Evolutionary conservation across 2,888 invertebrate species (phyloP), one percentile per base, ranked within the genome.

Genomic region (Cactoblastis cactorum): DNA sequence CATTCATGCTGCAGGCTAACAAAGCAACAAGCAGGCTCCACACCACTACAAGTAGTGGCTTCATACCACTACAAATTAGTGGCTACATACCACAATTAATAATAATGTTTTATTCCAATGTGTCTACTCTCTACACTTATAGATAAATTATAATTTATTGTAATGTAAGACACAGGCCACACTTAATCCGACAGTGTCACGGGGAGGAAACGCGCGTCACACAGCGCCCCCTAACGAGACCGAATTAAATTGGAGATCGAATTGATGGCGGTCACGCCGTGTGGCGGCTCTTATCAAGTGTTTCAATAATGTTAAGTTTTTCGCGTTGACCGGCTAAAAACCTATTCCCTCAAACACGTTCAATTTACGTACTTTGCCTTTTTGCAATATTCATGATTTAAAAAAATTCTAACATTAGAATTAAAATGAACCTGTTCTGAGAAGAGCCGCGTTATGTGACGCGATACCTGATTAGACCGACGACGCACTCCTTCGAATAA

Each of bases 231-330:
- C 74, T 77, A 37, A 78, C 82, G 75, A 82, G 84, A 83, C 83
- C 70, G 80, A 82, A 82, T 86, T 83, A 84, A 83, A 85, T 79
- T 69, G 77, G n/a, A 75, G 76, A 78, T 79, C 77, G 77, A 73
- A 56, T 52, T 57, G 50, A 59, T 61, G 59, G 63, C 67, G 71
- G 69, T n/a, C n/a, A n/a, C n/a, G n/a, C n/a, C n/a, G n/a, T n/a
- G n/a, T n/a, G n/a, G n/a, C n/a, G n/a, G n/a, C n/a, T n/a, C n/a
- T n/a, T n/a, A n/a, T n/a, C n/a, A n/a, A n/a, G n/a, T n/a, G n/a
- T n/a, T n/a, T n/a, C n/a, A n/a, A n/a, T n/a, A n/a, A n/a, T n/a
- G n/a, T n/a, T n/a, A n/a, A n/a, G n/a, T n/a, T n/a, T n/a, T n/a
- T n/a, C n/a, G n/a, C n/a, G n/a, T n/a, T n/a, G n/a, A n/a, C n/a